These are phyloP conservation scores for Phoenicopterus ruber DNA, from an alignment of 2,113 vertebrate genomes.

Conservation along the genomic window DNA sequence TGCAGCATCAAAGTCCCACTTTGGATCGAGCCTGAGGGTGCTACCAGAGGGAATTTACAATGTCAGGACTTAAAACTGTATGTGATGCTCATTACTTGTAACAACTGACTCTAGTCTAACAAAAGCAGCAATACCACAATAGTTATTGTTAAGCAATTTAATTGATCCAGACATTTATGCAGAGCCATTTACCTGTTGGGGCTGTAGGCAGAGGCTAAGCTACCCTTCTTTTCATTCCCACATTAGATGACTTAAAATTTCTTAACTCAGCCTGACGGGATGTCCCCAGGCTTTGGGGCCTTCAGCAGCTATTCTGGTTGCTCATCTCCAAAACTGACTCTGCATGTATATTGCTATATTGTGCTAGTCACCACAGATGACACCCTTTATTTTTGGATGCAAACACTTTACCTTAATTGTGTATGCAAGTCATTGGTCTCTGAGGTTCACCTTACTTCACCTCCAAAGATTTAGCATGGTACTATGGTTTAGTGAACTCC, in stretches of 20 bases:
- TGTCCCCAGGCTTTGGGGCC: conserved; percentile 1
- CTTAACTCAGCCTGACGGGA: conserved; percentile 33
- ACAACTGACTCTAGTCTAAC: conserved; percentile 40
- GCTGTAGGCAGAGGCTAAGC: conserved; percentile 30
- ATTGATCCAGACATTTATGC: conserved; percentile 52
- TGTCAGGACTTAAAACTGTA: conserved; percentile 25
- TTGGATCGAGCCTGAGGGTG: conserved; percentile 19
- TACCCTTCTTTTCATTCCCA: conserved; percentile 36
- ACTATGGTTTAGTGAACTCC: background rate
- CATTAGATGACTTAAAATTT: conserved; percentile 62
- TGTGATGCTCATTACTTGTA: conserved; percentile 41
- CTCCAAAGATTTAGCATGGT: background rate
- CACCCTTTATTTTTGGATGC: conserved; percentile 48
- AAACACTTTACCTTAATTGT: conserved; percentile 18
- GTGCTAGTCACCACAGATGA: conserved; percentile 42
- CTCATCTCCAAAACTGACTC: conserved; percentile 42
- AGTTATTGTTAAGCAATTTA: conserved; percentile 57
- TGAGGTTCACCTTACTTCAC: conserved; percentile 55
- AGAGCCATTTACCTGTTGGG: conserved; percentile 27
- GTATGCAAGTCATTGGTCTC: background rate
- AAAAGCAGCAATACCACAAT: conserved; percentile 39
- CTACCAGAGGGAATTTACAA: conserved; percentile 50
- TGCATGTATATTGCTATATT: conserved; percentile 57
- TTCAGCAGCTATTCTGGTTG: conserved; percentile 41
- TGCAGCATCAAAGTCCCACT: conserved; percentile 63